These are phyloP conservation scores for Agrotis clavis DNA, from an alignment of 2,888 invertebrate species.

Conservation along the genomic window DNA sequence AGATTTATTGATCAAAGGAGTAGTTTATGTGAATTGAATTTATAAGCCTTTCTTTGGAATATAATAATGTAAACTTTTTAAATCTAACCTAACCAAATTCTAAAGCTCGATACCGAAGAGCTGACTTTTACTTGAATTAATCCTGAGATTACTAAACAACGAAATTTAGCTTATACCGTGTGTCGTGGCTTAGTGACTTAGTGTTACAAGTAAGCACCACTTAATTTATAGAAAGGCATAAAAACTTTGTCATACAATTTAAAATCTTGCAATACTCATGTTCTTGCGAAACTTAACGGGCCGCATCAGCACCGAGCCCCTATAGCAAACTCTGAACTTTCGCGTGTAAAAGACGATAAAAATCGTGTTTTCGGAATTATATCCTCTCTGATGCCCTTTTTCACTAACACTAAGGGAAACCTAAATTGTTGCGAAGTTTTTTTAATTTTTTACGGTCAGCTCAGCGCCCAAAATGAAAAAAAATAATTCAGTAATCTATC, in stretches of 20 bases:
- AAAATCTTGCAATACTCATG: slow-evolving; percentile 26
- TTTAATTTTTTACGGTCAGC: neutral
- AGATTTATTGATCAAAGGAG: neutral
- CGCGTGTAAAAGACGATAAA: slow-evolving; percentile 42
- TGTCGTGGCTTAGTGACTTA: neutral
- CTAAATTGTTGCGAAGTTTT: neutral
- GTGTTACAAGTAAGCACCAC: neutral
- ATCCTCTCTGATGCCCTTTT: slow-evolving; percentile 4
- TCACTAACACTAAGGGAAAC: neutral
- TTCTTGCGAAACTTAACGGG: slow-evolving; percentile 28
- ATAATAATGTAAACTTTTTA: too few relatives aligned
- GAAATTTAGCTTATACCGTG: too few relatives aligned
- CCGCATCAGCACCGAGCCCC: slow-evolving; percentile 48
- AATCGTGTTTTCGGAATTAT: slow-evolving; percentile 42
- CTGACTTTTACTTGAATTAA: neutral
- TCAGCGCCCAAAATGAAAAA: too few relatives aligned
- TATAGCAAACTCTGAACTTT: slow-evolving; percentile 42
- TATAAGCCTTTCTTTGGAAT: neutral
- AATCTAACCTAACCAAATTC: neutral
- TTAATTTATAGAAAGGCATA: too few relatives aligned
- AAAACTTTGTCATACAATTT: slow-evolving; percentile 22
- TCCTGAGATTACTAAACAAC: neutral
- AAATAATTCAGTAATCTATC: too few relatives aligned
- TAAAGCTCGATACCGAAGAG: neutral
- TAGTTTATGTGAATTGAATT: neutral